phyloP scores from a whole-genome alignment of 35 echinoderm and acorn worm species.

The Holothuria glaberrima region DNA sequence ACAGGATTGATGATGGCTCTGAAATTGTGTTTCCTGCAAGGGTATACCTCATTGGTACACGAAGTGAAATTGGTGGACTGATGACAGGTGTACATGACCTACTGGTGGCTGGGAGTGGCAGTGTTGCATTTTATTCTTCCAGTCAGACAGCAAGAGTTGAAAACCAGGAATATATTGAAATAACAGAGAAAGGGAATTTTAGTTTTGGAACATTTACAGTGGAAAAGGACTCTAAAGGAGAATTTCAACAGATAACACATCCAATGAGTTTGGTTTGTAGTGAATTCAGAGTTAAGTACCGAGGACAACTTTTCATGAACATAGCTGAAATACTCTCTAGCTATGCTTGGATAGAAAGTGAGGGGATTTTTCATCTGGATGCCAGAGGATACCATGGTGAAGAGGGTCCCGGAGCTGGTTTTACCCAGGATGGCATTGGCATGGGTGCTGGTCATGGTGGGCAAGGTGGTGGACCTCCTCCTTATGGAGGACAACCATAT shows the following conservation, averaged over 20 bases:
- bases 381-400: constrained; percentile 65
- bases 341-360: constrained; percentile 88
- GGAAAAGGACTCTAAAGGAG: constrained; percentile 74
- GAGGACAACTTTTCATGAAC: constrained; percentile 82
- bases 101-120: constrained; percentile 68
- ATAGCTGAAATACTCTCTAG: constrained; percentile 77
- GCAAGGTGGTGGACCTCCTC: constrained; percentile 87
- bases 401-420: constrained; percentile 71
- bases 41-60: constrained; percentile 68
- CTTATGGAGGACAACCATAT: constrained; percentile 84
- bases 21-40: constrained; percentile 85
- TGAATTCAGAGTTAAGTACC: constrained; percentile 81
- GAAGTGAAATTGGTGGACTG: constrained; percentile 68
- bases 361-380: constrained; percentile 86
- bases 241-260: constrained; percentile 77
- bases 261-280: constrained; percentile 68
- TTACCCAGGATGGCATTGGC: constrained; percentile 68
- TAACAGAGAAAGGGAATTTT: constrained; percentile 78
- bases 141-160: constrained; percentile 87
- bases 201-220: constrained; percentile 86
- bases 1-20: constrained; percentile 75
- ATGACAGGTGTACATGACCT: constrained; percentile 89
- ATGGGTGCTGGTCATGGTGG: constrained; percentile 94
- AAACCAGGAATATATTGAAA: constrained; percentile 76
- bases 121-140: constrained; percentile 72